phyloP scores from a whole-genome alignment of 2,113 vertebrate species.

The Sitta europaea region DNA sequence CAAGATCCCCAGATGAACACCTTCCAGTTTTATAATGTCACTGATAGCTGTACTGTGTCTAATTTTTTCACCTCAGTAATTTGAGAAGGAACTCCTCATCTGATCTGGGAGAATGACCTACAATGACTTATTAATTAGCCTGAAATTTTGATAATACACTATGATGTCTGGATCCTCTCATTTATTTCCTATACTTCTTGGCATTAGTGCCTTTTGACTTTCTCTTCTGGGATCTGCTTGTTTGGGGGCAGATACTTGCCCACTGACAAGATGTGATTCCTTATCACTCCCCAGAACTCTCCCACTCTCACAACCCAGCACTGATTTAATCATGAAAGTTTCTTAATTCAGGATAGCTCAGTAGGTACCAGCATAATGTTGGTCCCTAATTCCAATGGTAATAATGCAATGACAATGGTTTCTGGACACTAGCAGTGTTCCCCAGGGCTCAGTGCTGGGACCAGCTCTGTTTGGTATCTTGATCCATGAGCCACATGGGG shows the following conservation, averaged over 20 bases:
- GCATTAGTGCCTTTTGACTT: background rate
- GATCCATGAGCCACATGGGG: background rate
- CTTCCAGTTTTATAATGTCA: background rate
- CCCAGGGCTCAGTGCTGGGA: background rate
- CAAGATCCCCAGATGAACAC: background rate
- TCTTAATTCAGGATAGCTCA: background rate
- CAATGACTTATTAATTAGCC: background rate
- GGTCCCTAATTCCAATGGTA: background rate
- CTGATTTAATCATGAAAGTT: background rate
- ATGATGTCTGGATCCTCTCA: background rate
- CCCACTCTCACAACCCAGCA: background rate
- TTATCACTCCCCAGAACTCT: background rate
- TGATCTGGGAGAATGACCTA: background rate
- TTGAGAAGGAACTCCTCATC: background rate
- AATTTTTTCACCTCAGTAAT: background rate
- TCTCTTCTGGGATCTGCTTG: background rate
- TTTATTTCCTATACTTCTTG: background rate
- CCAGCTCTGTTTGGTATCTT: background rate
- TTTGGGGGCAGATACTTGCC: background rate
- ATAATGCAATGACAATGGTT: background rate
- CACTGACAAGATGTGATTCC: background rate
- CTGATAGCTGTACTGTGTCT: background rate
- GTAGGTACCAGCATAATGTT: background rate
- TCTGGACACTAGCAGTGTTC: background rate
- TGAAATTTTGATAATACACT: background rate